Percentiles rank a stretch among this genome's conserved stretches.
Evolutionary conservation across 2,888 invertebrate species (phyloP).

Genomic region (Phoenoteleia sp.): DNA sequence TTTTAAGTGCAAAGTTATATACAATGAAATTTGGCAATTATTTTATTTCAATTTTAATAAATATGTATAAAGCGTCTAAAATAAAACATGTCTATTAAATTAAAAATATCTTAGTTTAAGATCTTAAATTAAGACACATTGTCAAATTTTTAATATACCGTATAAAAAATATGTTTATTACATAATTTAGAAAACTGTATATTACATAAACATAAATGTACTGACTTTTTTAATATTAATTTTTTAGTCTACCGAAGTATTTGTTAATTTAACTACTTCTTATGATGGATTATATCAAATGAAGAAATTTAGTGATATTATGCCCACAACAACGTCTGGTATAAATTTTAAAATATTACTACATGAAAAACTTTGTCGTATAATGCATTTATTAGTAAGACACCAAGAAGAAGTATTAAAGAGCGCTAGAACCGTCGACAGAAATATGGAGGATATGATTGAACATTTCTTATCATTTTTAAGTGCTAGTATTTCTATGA

Average conservation of each 20-base stretch:
- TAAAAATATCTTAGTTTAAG: no score
- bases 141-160: no score
- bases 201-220: no score
- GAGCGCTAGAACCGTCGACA: constrained; percentile 78
- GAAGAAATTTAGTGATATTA: constrained; percentile 77
- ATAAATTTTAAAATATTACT: constrained; percentile 84
- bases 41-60: no score
- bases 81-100: no score
- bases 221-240: constrained; percentile 42
- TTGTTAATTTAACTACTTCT: constrained; percentile 79
- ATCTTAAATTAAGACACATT: no score
- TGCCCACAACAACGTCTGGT: constrained; percentile 82
- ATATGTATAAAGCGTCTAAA: no score
- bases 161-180: no score
- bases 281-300: constrained; percentile 81
- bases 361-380: constrained; percentile 83
- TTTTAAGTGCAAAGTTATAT: no score
- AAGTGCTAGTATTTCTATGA: constrained; percentile 69
- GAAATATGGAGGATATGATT: constrained; percentile 81
- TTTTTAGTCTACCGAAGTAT: constrained; percentile 78
- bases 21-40: no score
- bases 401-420: constrained; percentile 83
- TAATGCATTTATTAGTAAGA: constrained; percentile 80
- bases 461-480: constrained; percentile 83
- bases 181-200: no score